phyloP scores from a whole-genome alignment of 1,140 invertebrate genomes.

The Aplysia californica region DNA sequence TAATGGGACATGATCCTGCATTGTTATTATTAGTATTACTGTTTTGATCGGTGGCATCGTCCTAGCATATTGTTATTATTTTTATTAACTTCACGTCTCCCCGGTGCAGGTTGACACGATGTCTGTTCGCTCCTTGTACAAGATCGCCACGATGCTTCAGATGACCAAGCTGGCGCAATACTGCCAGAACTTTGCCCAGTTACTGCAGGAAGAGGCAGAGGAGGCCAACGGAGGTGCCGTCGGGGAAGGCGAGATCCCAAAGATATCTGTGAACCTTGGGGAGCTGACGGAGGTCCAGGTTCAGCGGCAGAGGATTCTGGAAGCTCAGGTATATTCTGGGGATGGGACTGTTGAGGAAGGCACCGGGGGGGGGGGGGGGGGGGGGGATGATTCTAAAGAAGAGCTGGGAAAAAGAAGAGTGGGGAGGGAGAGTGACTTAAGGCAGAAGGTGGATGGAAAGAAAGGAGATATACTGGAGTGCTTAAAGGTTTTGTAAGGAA shows the following conservation, averaged over 20 bases:
- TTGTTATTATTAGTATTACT: no score
- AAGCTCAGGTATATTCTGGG: conserved; percentile 11
- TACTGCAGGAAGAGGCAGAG: conserved; percentile 21
- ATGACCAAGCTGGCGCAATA: conserved; percentile 32
- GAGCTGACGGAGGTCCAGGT: conserved; percentile 16
- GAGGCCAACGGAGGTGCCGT: not conserved
- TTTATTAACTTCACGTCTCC: no score
- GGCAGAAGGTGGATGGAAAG: not conserved
- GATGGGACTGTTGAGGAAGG: not conserved
- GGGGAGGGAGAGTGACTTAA: not conserved
- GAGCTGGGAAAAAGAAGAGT: not conserved
- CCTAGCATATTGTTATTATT: no score
- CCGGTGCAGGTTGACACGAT: conserved; percentile 30
- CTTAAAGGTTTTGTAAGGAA: not conserved
- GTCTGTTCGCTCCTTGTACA: conserved; percentile 29
- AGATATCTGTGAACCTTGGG: conserved; percentile 32
- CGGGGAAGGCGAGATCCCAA: conserved; percentile 12
- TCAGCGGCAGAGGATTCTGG: conserved; percentile 12
- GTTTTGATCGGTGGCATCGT: no score
- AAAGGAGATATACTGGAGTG: not conserved
- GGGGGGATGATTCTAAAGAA: no score
- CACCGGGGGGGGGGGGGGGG: not conserved
- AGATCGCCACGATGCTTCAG: conserved; percentile 38
- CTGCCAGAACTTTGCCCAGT: conserved; percentile 34
- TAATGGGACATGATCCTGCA: no score